phyloP scores from a whole-genome alignment of 2,797 vertebrate species.

The Dendrocincla fuliginosa region DNA sequence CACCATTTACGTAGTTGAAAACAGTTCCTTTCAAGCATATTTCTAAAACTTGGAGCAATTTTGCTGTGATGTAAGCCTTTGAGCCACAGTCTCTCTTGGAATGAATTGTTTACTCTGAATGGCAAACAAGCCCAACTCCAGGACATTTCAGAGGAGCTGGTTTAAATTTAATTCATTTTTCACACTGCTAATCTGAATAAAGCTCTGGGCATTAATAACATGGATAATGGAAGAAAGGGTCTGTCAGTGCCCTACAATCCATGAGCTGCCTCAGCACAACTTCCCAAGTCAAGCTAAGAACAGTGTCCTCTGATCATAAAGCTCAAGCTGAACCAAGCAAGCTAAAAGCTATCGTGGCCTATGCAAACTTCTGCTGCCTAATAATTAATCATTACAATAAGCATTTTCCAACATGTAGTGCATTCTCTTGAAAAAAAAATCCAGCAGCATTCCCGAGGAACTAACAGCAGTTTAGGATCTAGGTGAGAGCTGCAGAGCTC shows the following conservation, averaged over 20 bases:
- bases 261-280: neutral
- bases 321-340: neutral
- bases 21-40: neutral
- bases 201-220: neutral
- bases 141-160: neutral
- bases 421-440: neutral
- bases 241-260: neutral
- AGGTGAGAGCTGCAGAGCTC: neutral
- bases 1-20: neutral
- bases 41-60: neutral
- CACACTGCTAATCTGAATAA: neutral
- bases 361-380: neutral
- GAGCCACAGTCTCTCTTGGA: neutral
- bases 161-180: neutral
- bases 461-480: neutral
- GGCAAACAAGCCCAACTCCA: neutral
- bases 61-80: neutral
- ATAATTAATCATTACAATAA: neutral
- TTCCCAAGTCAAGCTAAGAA: neutral
- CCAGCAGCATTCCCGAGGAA: neutral
- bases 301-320: neutral
- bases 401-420: neutral
- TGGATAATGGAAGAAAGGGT: neutral
- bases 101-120: neutral
- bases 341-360: neutral